Conservation (phyloP, 2,797 vertebrate genomes). For the Podarcis lilfordi region DNA sequence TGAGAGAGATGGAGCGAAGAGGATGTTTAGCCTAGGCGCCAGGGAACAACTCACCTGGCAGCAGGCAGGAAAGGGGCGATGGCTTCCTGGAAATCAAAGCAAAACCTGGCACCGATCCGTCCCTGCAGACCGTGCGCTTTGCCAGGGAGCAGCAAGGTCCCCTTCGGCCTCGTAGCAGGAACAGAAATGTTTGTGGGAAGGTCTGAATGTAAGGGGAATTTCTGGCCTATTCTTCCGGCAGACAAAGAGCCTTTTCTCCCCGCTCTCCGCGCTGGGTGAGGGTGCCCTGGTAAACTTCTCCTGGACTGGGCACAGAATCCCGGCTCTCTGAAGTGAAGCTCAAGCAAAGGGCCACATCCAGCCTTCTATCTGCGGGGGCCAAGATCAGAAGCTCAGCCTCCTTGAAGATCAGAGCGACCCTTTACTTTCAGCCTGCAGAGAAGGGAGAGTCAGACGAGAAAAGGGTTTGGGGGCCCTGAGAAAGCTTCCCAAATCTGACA, state of each 20-base stretch:
- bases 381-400: background rate
- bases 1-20: no score
- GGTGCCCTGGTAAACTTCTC: background rate
- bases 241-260: background rate
- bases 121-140: rapidly evolving
- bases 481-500: background rate
- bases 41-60: no score
- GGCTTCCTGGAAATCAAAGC: background rate
- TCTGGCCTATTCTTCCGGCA: background rate
- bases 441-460: background rate
- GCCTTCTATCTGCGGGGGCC: background rate
- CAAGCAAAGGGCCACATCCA: background rate
- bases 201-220: no score
- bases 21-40: background rate
- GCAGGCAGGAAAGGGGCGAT: background rate
- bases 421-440: background rate
- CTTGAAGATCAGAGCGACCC: background rate
- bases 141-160: background rate
- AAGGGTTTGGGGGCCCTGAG: rapidly evolving
- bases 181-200: background rate
- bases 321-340: background rate
- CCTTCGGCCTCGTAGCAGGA: background rate
- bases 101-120: background rate
- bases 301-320: background rate
- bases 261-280: no score